These are phyloP conservation scores for Dissostichus mawsoni DNA, from an alignment of 2,113 vertebrate species.

Conservation along the genomic window DNA sequence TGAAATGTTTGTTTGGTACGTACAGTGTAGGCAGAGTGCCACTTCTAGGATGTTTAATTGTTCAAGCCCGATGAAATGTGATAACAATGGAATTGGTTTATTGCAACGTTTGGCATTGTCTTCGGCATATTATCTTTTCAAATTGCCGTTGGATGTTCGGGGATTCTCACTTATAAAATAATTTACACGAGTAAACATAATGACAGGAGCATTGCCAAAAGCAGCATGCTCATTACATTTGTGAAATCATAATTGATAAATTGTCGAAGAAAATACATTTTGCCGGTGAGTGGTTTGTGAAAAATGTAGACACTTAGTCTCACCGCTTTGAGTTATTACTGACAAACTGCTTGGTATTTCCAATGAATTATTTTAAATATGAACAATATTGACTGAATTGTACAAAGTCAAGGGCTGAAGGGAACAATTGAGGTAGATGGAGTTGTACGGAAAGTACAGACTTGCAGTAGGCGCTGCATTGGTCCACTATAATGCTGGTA, in stretches of 20 bases:
- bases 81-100: not conserved
- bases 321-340: not conserved
- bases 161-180: not conserved
- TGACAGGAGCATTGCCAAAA: not conserved
- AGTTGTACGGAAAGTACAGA: not conserved
- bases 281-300: not conserved
- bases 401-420: not conserved
- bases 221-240: not conserved
- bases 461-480: conserved; percentile 15
- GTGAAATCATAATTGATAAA: not conserved
- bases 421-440: no score
- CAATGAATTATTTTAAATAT: not conserved
- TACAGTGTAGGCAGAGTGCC: not conserved
- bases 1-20: not conserved
- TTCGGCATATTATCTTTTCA: not conserved
- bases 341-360: not conserved
- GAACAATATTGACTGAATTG: not conserved
- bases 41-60: not conserved
- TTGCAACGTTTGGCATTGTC: no score
- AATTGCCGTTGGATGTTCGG: not conserved
- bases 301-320: not conserved
- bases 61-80: not conserved
- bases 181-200: not conserved
- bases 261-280: not conserved
- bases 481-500: conserved; percentile 11